A percentile compares a stretch with the other conserved stretches of the same genome.
These are phyloP conservation scores for Drosophila fulvimacula DNA, from an alignment of 2,888 invertebrate species.

Conservation along the genomic window DNA sequence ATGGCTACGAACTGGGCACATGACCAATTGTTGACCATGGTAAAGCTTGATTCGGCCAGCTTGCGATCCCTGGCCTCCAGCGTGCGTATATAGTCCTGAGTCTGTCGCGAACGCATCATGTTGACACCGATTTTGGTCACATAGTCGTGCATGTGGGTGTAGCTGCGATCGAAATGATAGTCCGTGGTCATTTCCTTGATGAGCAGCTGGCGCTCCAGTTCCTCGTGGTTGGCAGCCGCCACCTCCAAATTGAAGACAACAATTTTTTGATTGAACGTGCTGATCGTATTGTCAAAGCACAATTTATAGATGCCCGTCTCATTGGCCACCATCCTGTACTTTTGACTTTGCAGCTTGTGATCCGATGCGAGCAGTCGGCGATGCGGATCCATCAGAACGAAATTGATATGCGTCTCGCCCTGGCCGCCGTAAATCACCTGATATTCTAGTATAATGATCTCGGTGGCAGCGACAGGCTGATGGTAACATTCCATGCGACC, in stretches of 20 bases:
- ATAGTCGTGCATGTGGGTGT: constrained; percentile 87
- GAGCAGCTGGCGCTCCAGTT: constrained; percentile 84
- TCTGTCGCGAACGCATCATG: constrained; percentile 87
- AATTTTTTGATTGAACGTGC: constrained; percentile 91
- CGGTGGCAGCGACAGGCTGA: constrained; percentile 87
- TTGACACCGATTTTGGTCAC: constrained; percentile 87
- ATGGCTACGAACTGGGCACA: constrained; percentile 90
- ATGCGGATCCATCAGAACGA: constrained; percentile 89
- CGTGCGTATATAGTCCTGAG: constrained; percentile 90
- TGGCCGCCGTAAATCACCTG: constrained; percentile 92
- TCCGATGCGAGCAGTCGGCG: constrained; percentile 88
- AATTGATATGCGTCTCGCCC: constrained; percentile 93
- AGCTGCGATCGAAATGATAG: constrained; percentile 87
- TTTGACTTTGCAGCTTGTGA: constrained; percentile 86
- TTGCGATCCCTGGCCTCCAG: constrained; percentile 93
- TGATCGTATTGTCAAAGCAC: constrained; percentile 95
- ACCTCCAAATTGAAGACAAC: constrained; percentile 92
- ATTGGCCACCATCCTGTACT: constrained; percentile 87
- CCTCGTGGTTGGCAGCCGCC: constrained; percentile 86
- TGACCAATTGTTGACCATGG: constrained; percentile 92
- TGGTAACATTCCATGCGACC: constrained; percentile 92
- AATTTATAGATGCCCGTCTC: constrained; percentile 91
- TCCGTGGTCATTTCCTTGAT: constrained; percentile 85
- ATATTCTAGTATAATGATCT: constrained; percentile 91
- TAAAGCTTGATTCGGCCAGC: constrained; percentile 91